Percentiles rank a stretch among this genome's conserved stretches.
These are phyloP conservation scores for Heliconius hermathena DNA, from an alignment of 1,140 invertebrate genomes.

Conservation along the genomic window DNA sequence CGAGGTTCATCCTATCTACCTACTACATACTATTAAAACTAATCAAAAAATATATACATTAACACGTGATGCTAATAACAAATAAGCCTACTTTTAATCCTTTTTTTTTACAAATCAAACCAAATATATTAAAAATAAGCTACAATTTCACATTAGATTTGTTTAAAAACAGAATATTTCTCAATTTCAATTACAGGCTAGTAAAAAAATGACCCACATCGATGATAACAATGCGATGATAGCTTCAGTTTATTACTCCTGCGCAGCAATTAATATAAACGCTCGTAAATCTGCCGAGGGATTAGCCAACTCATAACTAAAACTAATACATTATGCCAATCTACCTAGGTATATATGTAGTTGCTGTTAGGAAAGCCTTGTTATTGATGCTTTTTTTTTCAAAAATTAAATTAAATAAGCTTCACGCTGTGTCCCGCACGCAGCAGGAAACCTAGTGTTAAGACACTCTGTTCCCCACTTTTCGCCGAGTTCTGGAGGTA, in stretches of 20 bases:
- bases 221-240: conserved; percentile 24
- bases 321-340: not conserved
- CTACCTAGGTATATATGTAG: not conserved
- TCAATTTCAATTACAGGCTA: no score
- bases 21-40: no score
- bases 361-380: no score
- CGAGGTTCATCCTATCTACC: no score
- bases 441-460: not conserved
- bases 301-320: conserved; percentile 30
- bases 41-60: no score
- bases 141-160: no score
- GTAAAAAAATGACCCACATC: not conserved
- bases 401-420: not conserved
- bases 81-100: no score
- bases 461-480: not conserved
- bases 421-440: not conserved
- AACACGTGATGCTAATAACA: no score
- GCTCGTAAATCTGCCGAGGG: conserved; percentile 19
- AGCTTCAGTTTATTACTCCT: conserved; percentile 29
- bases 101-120: no score
- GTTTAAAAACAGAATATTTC: no score
- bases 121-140: no score
- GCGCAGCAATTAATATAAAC: conserved; percentile 20
- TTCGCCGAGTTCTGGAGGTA: not conserved
- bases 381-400: not conserved